A percentile compares a stretch with the other conserved stretches of the same genome.
Evolutionary conservation across 1,140 invertebrate species (phyloP).

Genomic region (Propsilocerus akamusi): DNA sequence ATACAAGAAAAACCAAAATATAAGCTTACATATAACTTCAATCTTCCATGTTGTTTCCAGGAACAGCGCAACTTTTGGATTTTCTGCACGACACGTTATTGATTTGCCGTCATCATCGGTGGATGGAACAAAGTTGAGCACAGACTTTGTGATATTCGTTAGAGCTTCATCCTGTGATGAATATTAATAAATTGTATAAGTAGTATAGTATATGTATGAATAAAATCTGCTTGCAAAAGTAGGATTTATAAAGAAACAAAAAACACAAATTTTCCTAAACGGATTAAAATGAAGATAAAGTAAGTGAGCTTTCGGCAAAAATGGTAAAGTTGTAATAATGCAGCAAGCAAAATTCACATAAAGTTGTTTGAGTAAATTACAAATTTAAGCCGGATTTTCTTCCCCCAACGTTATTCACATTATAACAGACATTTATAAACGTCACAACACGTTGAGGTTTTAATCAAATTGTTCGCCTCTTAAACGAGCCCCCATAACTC

Average conservation of each 20-base stretch:
- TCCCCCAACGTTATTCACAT: too few species aligned
- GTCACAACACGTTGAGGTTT: slow-evolving; percentile 1
- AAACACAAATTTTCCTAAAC: too few species aligned
- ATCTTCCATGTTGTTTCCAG: slow-evolving; percentile 60
- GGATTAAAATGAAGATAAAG: background rate
- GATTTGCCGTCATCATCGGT: slow-evolving; percentile 61
- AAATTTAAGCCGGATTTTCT: background rate
- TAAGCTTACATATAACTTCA: slow-evolving; percentile 64
- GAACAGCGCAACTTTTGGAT: slow-evolving; percentile 56
- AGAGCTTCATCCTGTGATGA: slow-evolving; percentile 46
- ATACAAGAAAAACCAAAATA: too few species aligned
- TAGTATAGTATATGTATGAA: too few species aligned
- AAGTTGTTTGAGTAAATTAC: background rate
- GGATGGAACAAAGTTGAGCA: slow-evolving; percentile 55
- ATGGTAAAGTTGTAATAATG: background rate
- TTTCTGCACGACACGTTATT: slow-evolving; percentile 60
- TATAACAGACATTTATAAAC: too few species aligned
- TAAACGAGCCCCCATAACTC: background rate
- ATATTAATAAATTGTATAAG: too few species aligned
- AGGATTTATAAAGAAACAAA: background rate
- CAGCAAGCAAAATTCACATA: background rate
- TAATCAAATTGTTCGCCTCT: background rate
- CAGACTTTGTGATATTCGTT: slow-evolving; percentile 61
- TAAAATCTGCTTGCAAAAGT: too few species aligned
- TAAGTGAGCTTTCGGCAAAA: background rate